A percentile compares a stretch with the other conserved stretches of the same genome.
These are phyloP conservation scores for Wiebesia pumilae DNA, from an alignment of 1,140 invertebrate genomes.

Conservation along the genomic window DNA sequence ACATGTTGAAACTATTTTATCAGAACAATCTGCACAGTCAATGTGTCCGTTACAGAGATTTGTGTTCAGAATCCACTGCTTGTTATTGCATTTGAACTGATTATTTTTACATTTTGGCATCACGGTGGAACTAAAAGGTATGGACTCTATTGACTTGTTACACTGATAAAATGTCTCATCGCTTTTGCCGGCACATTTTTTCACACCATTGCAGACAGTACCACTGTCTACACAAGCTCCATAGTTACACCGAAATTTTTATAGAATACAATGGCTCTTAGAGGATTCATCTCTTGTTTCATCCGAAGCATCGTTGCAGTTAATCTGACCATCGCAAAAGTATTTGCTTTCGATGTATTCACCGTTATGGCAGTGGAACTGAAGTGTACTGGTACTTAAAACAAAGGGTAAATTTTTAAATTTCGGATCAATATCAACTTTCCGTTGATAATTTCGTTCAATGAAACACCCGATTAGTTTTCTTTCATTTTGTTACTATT, in stretches of 20 bases:
- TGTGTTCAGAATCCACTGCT: constrained; percentile 64
- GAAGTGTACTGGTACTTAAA: constrained; percentile 41
- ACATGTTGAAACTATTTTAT: constrained; percentile 77
- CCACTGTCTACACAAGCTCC: constrained; percentile 78
- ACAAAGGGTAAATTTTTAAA: too few species aligned
- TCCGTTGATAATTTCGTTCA: too few species aligned
- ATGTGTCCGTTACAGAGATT: constrained; percentile 75
- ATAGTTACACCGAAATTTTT: constrained; percentile 77
- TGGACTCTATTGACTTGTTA: too few species aligned
- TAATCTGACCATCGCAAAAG: constrained; percentile 75
- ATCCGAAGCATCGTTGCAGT: constrained; percentile 78
- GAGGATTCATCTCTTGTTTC: constrained; percentile 76
- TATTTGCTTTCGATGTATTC: constrained; percentile 65
- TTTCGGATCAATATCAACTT: too few species aligned
- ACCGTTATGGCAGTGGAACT: constrained; percentile 66
- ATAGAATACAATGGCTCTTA: constrained; percentile 69
- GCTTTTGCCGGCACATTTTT: constrained; percentile 81
- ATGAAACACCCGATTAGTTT: too few species aligned
- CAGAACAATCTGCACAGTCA: constrained; percentile 77
- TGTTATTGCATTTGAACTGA: constrained; percentile 66
- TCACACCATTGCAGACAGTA: constrained; percentile 76
- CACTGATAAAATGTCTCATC: constrained; percentile 77
- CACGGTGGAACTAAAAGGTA: too few species aligned
- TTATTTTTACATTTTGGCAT: constrained; percentile 34
- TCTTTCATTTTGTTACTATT: too few species aligned